Base-by-base conservation (phyloP, 2,113 vertebrate genomes). In the Actenoides hombroni region DNA sequence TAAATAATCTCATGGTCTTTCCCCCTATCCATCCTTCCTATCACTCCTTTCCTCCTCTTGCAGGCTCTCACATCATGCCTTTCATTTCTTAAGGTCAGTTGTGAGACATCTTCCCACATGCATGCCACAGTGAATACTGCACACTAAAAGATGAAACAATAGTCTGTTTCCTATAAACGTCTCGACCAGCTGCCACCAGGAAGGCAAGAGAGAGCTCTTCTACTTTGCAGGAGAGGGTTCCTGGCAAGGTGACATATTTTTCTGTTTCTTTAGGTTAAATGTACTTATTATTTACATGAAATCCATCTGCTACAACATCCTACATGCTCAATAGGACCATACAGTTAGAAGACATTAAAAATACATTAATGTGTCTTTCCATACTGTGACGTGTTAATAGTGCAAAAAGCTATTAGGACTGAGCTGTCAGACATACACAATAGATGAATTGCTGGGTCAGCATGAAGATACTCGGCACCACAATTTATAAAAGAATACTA, bases 261-360 rank as follows among this genome's bases (percentile, higher is more conserved):
- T 68, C 37, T 64, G 18, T 70, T 89, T 83, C 76, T 90, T 82
- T 74, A 51, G 35, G 61, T 95, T 60, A 87, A 91, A 85, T 82
- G 19, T 48, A 40, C 16, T 90, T 81, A 79, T 88, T 90, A 61
- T 90, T 96, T 91, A 64, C 49, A 63, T 53, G 28, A 60, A 91
- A 82, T 74, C 85, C 59, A 63, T 91, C 87, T 90, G 67, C 37
- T 88, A 29, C 76, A 92, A 83, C 80, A 88, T 87, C 65, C 64
- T 84, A 90, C 64, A 33, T 8, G 39, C 84, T 53, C 42, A 76
- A 95, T 35, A 94, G 51, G 71, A 83, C 35, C 33, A n/a, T 80
- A 83, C 3, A 88, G 46, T 86, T 79, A 89, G 88, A 97, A 83
- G 4, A 91, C 25, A 92, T 84, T 91, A 96, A 97, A 97, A 92